Evolutionary conservation across 2,888 invertebrate species (phyloP), one percentile per base, ranked within the genome.

Genomic region (Mellilla xanthometata): DNA sequence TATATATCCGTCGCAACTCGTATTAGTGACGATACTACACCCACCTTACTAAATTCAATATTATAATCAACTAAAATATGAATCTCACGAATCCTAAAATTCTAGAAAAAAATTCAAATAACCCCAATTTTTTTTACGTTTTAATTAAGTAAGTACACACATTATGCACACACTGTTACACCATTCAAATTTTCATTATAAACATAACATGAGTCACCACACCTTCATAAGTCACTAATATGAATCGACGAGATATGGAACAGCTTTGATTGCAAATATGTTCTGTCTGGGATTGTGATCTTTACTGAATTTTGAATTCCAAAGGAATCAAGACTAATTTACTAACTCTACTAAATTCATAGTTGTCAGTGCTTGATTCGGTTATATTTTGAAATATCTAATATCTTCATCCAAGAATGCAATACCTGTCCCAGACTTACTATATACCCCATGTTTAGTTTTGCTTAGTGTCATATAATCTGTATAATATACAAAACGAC

Each of bases 381-480:
- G 45, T 56, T 56, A 5, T 1, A 19, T 19, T 6, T 19, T 19
- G 3, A 15, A 2, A 19, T 19, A 19, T 19, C 15, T 19, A 19
- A 19, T 60, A 58, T 45, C 35, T 64, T 56, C 60, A 65, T 75
- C 81, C 76, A 72, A 76, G 78, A 80, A 81, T 82, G 82, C 68
- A 49, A 66, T 72, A 76, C 79, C 78, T 81, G 59, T 55, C 65
- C 76, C 72, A 65, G 54, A 63, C 10, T 33, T 12, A n/a, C n/a
- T n/a, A 22, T 24, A 10, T 35, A 63, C 54, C 68, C 72, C 61
- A 40, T 44, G 42, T 63, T 67, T 68, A 57, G 56, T 65, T 65
- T 62, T 57, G 68, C 72, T 75, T 76, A 32, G 42, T 39, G 23
- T 27, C n/a, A 12, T 13, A 35, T 13, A 39, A 30, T 11, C 7